phyloP scores from a whole-genome alignment of 1,140 invertebrate genomes.

The Hydropsyche tenuis region DNA sequence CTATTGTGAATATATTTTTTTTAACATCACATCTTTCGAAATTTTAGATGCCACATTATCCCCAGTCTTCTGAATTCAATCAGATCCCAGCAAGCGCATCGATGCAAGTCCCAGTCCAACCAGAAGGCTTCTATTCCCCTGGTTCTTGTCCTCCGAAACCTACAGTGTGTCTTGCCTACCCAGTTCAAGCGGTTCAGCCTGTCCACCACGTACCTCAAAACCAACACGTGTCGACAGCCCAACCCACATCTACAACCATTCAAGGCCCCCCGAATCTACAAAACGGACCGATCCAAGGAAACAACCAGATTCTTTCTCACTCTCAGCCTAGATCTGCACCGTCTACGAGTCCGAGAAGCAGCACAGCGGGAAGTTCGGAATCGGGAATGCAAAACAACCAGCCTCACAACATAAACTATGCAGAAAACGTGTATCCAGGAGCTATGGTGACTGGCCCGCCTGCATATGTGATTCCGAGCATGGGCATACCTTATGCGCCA shows the following conservation, averaged over 20 bases:
- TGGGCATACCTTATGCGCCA: conserved; percentile 34
- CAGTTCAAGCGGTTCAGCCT: conserved; percentile 16
- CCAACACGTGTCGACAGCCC: conserved; percentile 8
- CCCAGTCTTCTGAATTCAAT: conserved; percentile 19
- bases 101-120: conserved; percentile 1
- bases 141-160: conserved; percentile 23
- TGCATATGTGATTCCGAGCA: conserved; percentile 25
- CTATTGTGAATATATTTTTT: neutral
- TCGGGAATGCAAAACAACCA: conserved; percentile 30
- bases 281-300: neutral
- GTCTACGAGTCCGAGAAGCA: conserved; percentile 33
- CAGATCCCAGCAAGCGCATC: conserved; percentile 10
- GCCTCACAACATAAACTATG: conserved; percentile 13
- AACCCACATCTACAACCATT: neutral
- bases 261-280: neutral
- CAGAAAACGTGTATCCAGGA: conserved; percentile 25
- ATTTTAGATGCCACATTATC: conserved; percentile 43
- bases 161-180: conserved; percentile 34
- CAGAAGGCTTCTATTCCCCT: conserved; percentile 26
- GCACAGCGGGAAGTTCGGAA: conserved; percentile 39
- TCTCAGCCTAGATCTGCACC: conserved; percentile 19
- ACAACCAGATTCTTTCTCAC: neutral
- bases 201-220: neutral
- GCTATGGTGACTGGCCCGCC: conserved; percentile 21
- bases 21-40: neutral